phyloP scores from a whole-genome alignment of 2,888 invertebrate species.

The Nemotelus nigrinus region DNA sequence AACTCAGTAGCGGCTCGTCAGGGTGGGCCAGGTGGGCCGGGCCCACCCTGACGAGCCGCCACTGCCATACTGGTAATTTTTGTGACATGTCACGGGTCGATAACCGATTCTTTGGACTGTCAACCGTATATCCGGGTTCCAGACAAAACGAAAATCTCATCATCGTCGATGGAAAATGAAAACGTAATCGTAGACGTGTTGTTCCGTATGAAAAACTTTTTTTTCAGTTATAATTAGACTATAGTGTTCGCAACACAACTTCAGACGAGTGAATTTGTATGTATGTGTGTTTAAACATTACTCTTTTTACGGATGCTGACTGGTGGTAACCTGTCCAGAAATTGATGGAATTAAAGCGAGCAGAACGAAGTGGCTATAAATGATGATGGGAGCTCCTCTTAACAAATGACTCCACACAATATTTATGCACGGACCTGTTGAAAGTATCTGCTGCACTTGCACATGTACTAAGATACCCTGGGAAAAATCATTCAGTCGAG shows the following conservation, averaged over 20 bases:
- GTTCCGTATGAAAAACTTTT: constrained; percentile 18
- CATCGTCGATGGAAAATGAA: no score
- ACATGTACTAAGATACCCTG: no score
- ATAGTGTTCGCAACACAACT: neutral
- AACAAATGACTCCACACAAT: no score
- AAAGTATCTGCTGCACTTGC: no score
- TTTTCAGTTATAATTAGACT: constrained; percentile 2
- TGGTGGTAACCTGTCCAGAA: neutral
- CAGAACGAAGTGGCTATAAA: constrained; percentile 33
- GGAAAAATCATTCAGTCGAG: no score
- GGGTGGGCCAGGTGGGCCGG: no score
- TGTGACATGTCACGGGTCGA: constrained; percentile 44
- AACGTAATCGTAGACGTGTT: neutral
- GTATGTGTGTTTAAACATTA: neutral
- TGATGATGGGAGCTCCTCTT: neutral
- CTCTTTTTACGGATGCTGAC: neutral
- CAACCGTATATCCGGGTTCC: constrained; percentile 49
- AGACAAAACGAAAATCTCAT: neutral
- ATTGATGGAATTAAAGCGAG: constrained; percentile 36
- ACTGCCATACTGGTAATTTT: no score
- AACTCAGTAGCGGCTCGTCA: no score
- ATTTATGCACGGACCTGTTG: no score
- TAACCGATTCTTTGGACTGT: constrained; percentile 48
- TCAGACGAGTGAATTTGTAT: neutral
- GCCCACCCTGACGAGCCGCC: no score